Evolutionary conservation across 37 sponge, comb jelly and placozoan species (phyloP), one percentile per base, ranked within the genome.

Genomic region (Cliona cf. orientalis): DNA sequence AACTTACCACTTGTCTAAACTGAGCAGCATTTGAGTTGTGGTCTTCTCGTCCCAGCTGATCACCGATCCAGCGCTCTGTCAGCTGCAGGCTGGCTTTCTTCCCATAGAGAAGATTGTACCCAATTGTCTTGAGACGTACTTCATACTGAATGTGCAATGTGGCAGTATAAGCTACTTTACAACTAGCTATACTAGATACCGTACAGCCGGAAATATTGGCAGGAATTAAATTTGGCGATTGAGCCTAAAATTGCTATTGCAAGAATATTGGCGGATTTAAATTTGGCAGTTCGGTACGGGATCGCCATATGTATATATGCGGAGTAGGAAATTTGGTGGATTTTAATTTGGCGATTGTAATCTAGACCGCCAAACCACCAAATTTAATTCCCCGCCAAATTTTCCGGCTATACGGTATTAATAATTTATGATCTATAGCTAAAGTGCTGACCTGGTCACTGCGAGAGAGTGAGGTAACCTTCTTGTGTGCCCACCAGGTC

Each of bases 401-500:
- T n/a, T n/a, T n/a, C n/a, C n/a, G n/a, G n/a, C n/a, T n/a, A n/a
- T n/a, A n/a, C n/a, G n/a, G n/a, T n/a, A n/a, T 74, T 14, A n/a
- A n/a, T n/a, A n/a, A n/a, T n/a, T n/a, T n/a, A n/a, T n/a, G n/a
- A n/a, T n/a, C n/a, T n/a, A n/a, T n/a, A n/a, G n/a, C n/a, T n/a
- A n/a, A n/a, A 40, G 1, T 31, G 29, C 59, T 64, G 45, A 88
- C 88, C 77, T 81, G 82, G 26, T 88, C 72, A 25, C 65, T 71
- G 5, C 59, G 65, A 1, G 82, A 35, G 42, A 85, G 67, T 41
- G 40, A 12, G 11, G 49, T 28, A 19, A 90, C 45, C 46, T 70
- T 59, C 45, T 45, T 57, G 43, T 22, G 69, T 7, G 92, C 92
- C 69, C 84, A 66, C 92, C 92, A 91, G 65, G 78, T 83, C 44